phyloP scores from a whole-genome alignment of 2,888 invertebrate genomes.

The Choristoneura rosaceana region DNA sequence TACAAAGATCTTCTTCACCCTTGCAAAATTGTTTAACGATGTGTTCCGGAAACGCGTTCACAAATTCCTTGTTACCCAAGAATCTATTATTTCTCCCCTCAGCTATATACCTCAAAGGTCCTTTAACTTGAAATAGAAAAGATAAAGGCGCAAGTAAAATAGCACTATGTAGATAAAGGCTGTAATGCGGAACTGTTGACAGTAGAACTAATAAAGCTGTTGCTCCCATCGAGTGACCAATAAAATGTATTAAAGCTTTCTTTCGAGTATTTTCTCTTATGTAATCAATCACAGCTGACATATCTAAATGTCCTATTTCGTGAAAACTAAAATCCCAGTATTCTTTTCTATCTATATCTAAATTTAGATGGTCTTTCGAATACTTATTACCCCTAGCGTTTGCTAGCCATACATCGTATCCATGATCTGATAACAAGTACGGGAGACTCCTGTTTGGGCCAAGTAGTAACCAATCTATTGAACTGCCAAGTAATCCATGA shows the following conservation, averaged over 20 bases:
- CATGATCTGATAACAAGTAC: conserved; percentile 76
- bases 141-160: conserved; percentile 60
- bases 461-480: conserved; percentile 55
- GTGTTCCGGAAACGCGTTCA: conserved; percentile 47
- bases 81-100: conserved; percentile 50
- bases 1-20: conserved; percentile 50
- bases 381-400: conserved; percentile 69
- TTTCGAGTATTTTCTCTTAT: conserved; percentile 48
- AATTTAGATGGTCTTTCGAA: conserved; percentile 52
- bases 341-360: conserved; percentile 43
- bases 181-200: conserved; percentile 55
- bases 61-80: conserved; percentile 52
- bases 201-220: conserved; percentile 60
- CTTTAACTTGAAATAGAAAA: conserved; percentile 59
- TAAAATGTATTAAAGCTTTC: conserved; percentile 52
- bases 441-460: conserved; percentile 57
- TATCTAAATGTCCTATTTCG: conserved; percentile 64
- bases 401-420: conserved; percentile 85
- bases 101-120: conserved; percentile 56
- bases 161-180: conserved; percentile 54
- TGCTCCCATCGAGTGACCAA: conserved; percentile 64
- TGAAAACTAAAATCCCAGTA: conserved; percentile 67
- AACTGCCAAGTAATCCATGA: conserved; percentile 61
- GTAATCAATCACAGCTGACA: conserved; percentile 58
- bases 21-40: conserved; percentile 55